Conservation (phyloP, 2,888 invertebrate species). For the Drosophila bunnanda region DNA sequence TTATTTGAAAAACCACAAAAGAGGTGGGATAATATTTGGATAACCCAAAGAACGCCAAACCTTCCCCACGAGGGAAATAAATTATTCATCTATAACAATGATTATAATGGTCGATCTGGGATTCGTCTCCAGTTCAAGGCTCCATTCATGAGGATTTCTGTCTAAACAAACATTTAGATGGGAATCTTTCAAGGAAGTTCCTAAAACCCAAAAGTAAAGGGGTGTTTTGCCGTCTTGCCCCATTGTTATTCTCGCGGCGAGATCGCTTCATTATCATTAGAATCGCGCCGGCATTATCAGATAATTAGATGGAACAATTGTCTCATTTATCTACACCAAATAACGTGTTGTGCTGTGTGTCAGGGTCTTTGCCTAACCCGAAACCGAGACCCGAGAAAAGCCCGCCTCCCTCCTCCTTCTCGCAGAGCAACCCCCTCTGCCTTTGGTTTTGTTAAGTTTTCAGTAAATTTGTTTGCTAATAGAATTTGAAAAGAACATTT, state of each 20-base stretch:
- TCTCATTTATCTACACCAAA: conserved; percentile 55
- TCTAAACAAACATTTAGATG: conserved; percentile 46
- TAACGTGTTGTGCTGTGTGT: conserved; percentile 51
- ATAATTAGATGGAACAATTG: conserved; percentile 52
- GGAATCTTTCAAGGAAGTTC: conserved; percentile 30
- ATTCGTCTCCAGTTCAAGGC: conserved; percentile 19
- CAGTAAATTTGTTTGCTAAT: conserved; percentile 76
- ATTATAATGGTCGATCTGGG: conserved; percentile 3
- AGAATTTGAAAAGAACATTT: conserved; percentile 76
- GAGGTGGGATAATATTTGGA: conserved; percentile 1
- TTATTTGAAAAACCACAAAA: conserved; percentile 1
- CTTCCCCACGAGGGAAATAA: neutral
- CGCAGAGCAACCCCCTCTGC: conserved; percentile 7
- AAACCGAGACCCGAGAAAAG: conserved; percentile 8
- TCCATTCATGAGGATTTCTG: conserved; percentile 36
- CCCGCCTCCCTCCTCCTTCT: conserved; percentile 4
- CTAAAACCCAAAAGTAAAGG: conserved; percentile 8
- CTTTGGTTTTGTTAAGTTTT: conserved; percentile 31
- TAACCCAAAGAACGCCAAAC: neutral
- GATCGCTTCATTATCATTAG: conserved; percentile 59
- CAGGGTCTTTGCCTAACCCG: conserved; percentile 37
- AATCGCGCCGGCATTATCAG: conserved; percentile 42
- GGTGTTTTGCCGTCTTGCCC: conserved; percentile 15
- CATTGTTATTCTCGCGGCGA: conserved; percentile 38
- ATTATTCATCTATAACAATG: conserved; percentile 20